These are phyloP conservation scores for Parauchenoglanis punctatus DNA, from an alignment of 2,797 vertebrate genomes.

Conservation along the genomic window DNA sequence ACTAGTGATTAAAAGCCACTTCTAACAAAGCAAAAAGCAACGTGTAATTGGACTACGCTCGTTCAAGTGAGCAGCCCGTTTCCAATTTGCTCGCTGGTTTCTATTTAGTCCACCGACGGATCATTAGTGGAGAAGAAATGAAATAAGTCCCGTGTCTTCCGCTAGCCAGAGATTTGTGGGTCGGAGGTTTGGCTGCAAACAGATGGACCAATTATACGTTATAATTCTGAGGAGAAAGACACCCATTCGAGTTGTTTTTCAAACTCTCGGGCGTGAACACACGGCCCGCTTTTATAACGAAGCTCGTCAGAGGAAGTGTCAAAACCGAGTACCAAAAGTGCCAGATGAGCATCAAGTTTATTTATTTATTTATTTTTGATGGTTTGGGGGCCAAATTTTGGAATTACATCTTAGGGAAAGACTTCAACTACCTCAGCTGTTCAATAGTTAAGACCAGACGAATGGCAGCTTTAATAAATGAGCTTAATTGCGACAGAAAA, in stretches of 20 bases:
- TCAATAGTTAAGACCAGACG: neutral
- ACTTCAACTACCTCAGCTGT: neutral
- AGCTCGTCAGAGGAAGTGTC: neutral
- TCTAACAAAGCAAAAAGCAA: neutral
- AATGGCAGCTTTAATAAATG: neutral
- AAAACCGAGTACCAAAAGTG: neutral
- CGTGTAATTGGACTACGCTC: neutral
- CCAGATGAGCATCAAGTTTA: no score
- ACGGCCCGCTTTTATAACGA: neutral
- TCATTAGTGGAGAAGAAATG: conserved; percentile 6
- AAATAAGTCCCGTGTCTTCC: neutral
- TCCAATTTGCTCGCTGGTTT: conserved; percentile 18
- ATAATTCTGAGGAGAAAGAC: neutral
- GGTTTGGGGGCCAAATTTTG: neutral
- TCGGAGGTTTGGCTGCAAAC: neutral
- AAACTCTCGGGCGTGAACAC: neutral
- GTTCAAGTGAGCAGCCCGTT: conserved; percentile 2
- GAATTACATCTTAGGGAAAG: neutral
- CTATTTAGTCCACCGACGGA: neutral
- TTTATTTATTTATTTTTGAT: neutral
- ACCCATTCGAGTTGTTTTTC: neutral
- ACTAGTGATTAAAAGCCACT: conserved; percentile 18
- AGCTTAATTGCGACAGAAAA: neutral
- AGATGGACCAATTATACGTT: conserved; percentile 4
- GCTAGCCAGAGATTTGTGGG: neutral